Base-by-base conservation (phyloP, 2,797 vertebrate genomes). In the Amazona finschi region DNA sequence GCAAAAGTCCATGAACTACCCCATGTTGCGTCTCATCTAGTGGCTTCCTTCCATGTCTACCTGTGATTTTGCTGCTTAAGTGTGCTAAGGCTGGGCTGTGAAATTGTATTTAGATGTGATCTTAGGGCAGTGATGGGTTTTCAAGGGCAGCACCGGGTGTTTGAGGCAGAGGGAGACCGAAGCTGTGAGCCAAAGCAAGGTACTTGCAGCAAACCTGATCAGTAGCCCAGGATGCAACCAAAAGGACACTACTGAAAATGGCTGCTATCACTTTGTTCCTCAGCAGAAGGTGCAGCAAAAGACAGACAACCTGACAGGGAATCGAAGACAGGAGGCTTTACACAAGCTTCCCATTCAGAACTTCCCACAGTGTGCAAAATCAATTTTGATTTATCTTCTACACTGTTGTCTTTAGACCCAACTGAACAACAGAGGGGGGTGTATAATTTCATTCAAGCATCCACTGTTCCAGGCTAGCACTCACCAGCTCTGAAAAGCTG, bases 1-100 rank as follows among this genome's bases (percentile, higher is more conserved):
- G 11, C 2, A 12, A n/a, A 1, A 1, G 2, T n/a, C 36, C 5
- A 1, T 1, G 5, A 75, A 11, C 12, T 7, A 49, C 46, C 67
- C 50, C 41, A 8, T 28, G 2, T 16, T 4, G 0, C 3, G 4
- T 11, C 65, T 52, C 55, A 21, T 4, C 20, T 15, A 7, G 27
- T 0, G 12, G 24, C 28, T 38, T 3, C 33, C 24, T 53, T 15
- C 62, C 3, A 0, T 2, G 5, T 4, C 49, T 30, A 20, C 17
- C 31, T 9, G 15, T 3, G 2, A 5, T 24, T 93, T 9, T 33
- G 13, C 25, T 44, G 50, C 43, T 1, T 52, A 52, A 52, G 50
- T 30, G 15, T 13, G 15, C 14, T 12, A 16, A 13, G 46, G 14
- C 33, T 12, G 25, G 21, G 43, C 69, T 72, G 69, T 6, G 44